Conservation (phyloP, 2,113 vertebrate species). For the Anser brachyrhynchus region DNA sequence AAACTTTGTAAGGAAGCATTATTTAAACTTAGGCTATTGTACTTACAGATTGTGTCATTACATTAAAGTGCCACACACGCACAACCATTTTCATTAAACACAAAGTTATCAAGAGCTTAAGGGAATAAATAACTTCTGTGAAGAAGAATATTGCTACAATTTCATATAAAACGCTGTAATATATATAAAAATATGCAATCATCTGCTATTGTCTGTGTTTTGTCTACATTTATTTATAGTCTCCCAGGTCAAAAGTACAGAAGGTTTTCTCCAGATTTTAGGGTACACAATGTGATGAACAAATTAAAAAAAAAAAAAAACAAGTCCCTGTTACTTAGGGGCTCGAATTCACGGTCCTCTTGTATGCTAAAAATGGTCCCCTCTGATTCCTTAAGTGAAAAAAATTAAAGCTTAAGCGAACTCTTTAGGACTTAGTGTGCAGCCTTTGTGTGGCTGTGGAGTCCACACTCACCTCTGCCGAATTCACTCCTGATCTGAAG, state of each 20-base stretch:
- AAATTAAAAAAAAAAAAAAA: neutral
- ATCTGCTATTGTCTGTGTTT: slow-evolving; percentile 3
- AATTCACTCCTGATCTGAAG: neutral
- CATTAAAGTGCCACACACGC: slow-evolving; percentile 2
- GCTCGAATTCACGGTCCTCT: neutral
- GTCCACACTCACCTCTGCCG: neutral
- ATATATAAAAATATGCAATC: slow-evolving; percentile 16
- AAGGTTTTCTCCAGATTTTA: slow-evolving; percentile 44
- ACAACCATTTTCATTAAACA: neutral
- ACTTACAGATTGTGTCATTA: slow-evolving; percentile 47
- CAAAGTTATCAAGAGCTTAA: slow-evolving; percentile 11
- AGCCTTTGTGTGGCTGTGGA: neutral
- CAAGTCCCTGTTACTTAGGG: neutral
- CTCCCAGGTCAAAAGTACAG: neutral
- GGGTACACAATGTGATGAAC: neutral
- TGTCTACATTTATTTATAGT: slow-evolving; percentile 45
- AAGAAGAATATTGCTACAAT: slow-evolving; percentile 9
- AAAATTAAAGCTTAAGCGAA: neutral
- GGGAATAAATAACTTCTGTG: neutral
- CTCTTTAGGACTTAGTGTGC: neutral
- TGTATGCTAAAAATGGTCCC: neutral
- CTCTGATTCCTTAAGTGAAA: neutral
- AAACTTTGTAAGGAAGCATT: slow-evolving; percentile 56
- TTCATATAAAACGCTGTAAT: neutral
- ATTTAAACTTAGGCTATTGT: slow-evolving; percentile 58